Conservation (phyloP, 2,888 invertebrate species). For the Beris morrisii region DNA sequence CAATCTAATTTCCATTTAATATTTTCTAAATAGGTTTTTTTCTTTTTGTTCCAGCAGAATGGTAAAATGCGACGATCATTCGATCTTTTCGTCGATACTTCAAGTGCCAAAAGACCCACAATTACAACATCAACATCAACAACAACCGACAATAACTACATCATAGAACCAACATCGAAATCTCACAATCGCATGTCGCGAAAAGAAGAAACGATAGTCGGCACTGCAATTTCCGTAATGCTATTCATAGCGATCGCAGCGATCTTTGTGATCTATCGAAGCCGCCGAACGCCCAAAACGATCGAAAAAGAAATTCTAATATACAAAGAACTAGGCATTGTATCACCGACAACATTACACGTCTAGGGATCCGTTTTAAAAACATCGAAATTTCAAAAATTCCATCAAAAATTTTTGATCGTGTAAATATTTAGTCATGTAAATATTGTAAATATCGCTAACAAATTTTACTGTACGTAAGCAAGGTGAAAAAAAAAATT, state of each 20-base stretch:
- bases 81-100: conserved; percentile 47
- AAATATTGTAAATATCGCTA: too few relatives aligned
- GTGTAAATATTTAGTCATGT: conserved; percentile 23
- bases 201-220: conserved; percentile 25
- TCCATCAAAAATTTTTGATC: conserved; percentile 12
- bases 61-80: conserved; percentile 49
- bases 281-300: conserved; percentile 23
- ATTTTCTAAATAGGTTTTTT: not conserved
- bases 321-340: conserved; percentile 26
- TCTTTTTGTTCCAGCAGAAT: conserved; percentile 44
- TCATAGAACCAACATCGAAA: conserved; percentile 19
- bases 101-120: not conserved
- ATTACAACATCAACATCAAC: not conserved
- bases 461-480: too few relatives aligned
- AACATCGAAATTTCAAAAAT: not conserved
- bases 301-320: conserved; percentile 27
- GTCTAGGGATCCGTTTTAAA: not conserved
- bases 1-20: too few relatives aligned
- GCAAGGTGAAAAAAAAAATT: too few relatives aligned
- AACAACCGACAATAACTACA: conserved; percentile 7
- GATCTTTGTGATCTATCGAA: conserved; percentile 21
- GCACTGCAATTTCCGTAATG: conserved; percentile 29
- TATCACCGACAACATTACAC: conserved; percentile 25
- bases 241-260: conserved; percentile 21
- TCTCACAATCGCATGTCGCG: conserved; percentile 12